Percentiles rank a stretch among this genome's conserved stretches.
These are phyloP conservation scores for Pandemis cinnamomeana DNA, from an alignment of 2,888 invertebrate species.

Conservation along the genomic window DNA sequence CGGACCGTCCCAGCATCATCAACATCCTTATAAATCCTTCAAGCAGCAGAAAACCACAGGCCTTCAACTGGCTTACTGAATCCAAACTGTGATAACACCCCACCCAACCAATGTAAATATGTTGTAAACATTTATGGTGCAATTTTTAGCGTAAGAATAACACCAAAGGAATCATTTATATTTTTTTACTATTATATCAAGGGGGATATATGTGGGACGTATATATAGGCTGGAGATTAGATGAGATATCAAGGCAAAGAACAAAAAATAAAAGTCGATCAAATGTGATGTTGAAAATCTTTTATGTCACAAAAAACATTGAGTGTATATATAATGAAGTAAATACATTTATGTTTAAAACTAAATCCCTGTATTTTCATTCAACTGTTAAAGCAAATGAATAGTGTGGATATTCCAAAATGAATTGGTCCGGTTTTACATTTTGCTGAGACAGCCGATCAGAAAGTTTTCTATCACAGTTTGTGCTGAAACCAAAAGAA, in stretches of 20 bases:
- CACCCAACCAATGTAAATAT: constrained; percentile 6
- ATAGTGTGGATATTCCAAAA: constrained; percentile 70
- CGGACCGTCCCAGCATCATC: constrained; percentile 92
- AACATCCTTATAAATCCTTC: constrained; percentile 95
- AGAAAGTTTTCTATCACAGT: constrained; percentile 91
- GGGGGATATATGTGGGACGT: no score
- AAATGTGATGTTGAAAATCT: constrained; percentile 44
- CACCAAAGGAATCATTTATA: background rate
- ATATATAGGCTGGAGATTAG: no score
- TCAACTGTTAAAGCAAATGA: constrained; percentile 77
- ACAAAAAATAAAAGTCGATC: constrained; percentile 1
- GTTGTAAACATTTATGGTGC: constrained; percentile 18
- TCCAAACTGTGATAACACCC: constrained; percentile 89
- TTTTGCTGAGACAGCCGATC: constrained; percentile 84
- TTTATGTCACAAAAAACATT: constrained; percentile 71
- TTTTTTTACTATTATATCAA: constrained; percentile 29
- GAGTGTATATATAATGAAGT: constrained; percentile 71
- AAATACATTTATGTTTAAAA: constrained; percentile 80
- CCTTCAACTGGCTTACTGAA: constrained; percentile 96
- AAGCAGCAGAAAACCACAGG: constrained; percentile 95
- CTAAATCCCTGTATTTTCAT: constrained; percentile 83
- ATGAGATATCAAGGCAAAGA: background rate
- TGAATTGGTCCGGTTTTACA: constrained; percentile 68
- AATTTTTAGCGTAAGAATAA: constrained; percentile 9
- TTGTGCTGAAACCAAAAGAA: constrained; percentile 85